Conservation (phyloP, 2,888 invertebrate species). For the Plebejus argus region DNA sequence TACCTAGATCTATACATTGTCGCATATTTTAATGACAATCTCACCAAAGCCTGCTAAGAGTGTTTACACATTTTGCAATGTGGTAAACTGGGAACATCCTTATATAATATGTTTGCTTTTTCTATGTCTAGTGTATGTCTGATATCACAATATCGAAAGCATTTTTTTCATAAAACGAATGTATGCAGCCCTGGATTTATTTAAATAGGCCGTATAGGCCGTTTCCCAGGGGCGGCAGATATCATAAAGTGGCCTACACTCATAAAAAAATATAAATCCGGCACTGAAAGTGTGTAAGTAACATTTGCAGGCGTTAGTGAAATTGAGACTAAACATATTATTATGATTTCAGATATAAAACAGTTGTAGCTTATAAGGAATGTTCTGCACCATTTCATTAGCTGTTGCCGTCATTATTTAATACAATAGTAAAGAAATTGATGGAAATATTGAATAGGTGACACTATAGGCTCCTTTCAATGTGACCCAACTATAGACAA, state of each 20-base stretch:
- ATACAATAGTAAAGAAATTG: background rate
- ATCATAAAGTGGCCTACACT: too few species aligned
- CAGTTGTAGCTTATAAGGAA: background rate
- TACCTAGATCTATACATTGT: slow-evolving; percentile 17
- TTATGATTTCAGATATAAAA: slow-evolving; percentile 6
- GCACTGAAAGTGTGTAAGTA: too few species aligned
- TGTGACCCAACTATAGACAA: background rate
- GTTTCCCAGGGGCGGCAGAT: too few species aligned
- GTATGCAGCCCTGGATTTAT: too few species aligned
- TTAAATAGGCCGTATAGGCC: too few species aligned
- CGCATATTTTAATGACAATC: background rate
- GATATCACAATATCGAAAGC: too few species aligned
- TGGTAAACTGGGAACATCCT: too few species aligned
- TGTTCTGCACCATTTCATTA: background rate
- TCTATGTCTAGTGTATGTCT: too few species aligned
- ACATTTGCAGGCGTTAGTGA: background rate
- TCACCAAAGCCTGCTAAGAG: background rate
- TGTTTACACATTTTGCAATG: too few species aligned
- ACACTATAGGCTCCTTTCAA: background rate
- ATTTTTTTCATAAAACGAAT: too few species aligned
- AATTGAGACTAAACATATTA: background rate
- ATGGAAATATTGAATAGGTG: background rate
- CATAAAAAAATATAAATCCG: too few species aligned
- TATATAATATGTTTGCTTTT: too few species aligned
- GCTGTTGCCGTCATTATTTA: background rate